Evolutionary conservation across 92 coral and sea anemone genomes (phyloP).

Genomic region (Phymanthus crucifer): DNA sequence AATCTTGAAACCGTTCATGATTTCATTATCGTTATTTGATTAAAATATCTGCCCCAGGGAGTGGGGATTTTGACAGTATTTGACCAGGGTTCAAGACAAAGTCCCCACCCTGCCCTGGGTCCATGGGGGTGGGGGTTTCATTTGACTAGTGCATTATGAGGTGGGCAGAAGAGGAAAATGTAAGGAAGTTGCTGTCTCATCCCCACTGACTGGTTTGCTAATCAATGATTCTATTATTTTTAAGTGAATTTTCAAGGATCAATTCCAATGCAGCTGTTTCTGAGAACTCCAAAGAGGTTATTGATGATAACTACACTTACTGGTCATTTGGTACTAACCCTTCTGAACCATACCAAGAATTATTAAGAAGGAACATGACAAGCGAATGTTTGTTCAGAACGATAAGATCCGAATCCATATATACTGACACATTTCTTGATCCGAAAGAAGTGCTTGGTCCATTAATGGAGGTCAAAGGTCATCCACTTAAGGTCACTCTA

Average conservation of each 20-base stretch:
- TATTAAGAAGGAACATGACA: conserved; percentile 23
- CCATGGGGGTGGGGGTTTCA: too few species aligned
- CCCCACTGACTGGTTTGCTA: too few species aligned
- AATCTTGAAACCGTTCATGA: too few species aligned
- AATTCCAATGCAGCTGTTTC: not conserved
- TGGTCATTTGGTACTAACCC: conserved; percentile 84
- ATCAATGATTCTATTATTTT: not conserved
- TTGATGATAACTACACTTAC: conserved; percentile 64
- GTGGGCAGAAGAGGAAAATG: too few species aligned
- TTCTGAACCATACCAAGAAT: conserved; percentile 11
- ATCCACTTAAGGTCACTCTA: conserved; percentile 78
- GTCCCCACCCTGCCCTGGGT: too few species aligned
- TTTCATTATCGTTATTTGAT: too few species aligned
- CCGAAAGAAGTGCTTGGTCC: conserved; percentile 89
- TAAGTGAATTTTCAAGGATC: not conserved
- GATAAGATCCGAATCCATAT: conserved; percentile 69
- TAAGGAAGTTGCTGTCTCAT: too few species aligned
- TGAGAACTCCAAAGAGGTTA: conserved; percentile 50
- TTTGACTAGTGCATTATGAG: too few species aligned
- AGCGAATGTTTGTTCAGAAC: conserved; percentile 58
- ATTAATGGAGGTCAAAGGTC: conserved; percentile 74
- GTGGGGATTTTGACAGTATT: too few species aligned
- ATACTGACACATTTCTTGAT: conserved; percentile 69
- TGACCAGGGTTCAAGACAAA: too few species aligned
- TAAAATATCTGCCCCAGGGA: too few species aligned